Conservation (phyloP, 2,888 invertebrate genomes). For the Calliphora vomitoria region DNA sequence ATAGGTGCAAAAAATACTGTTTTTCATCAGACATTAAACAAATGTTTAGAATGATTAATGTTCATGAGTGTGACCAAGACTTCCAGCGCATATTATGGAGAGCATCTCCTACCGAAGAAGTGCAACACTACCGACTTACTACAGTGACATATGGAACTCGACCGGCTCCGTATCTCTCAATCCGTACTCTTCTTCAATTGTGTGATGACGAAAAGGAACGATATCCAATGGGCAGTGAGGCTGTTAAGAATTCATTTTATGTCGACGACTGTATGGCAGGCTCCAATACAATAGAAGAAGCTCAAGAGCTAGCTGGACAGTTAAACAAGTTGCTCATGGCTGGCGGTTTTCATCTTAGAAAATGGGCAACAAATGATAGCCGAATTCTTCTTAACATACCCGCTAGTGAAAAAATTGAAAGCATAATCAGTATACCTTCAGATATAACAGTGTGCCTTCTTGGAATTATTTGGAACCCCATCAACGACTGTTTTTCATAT, state of each 20-base stretch:
- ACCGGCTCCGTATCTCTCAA: too few species aligned
- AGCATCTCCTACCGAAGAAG: background rate
- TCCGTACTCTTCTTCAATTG: slow-evolving; percentile 33
- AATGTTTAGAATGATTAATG: slow-evolving; percentile 59
- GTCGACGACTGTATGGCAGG: slow-evolving; percentile 59
- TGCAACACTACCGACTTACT: slow-evolving; percentile 31
- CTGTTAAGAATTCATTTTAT: slow-evolving; percentile 26
- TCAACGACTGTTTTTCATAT: slow-evolving; percentile 25
- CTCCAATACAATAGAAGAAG: slow-evolving; percentile 28
- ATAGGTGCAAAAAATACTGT: slow-evolving; percentile 35
- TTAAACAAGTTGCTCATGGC: slow-evolving; percentile 46
- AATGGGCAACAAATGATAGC: slow-evolving; percentile 42
- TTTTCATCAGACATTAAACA: slow-evolving; percentile 57
- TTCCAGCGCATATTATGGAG: slow-evolving; percentile 38
- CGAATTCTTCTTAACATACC: slow-evolving; percentile 10
- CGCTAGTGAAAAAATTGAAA: slow-evolving; percentile 35
- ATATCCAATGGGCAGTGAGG: slow-evolving; percentile 16
- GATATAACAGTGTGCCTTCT: slow-evolving; percentile 35
- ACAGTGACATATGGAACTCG: slow-evolving; percentile 43
- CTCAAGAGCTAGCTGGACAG: slow-evolving; percentile 14
- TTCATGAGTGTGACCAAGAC: slow-evolving; percentile 42
- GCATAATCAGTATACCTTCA: slow-evolving; percentile 12
- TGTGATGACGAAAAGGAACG: slow-evolving; percentile 31
- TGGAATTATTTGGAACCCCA: slow-evolving; percentile 23
- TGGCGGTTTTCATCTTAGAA: slow-evolving; percentile 39